Percentiles rank a stretch among this genome's conserved stretches.
Conservation (phyloP, 2,888 invertebrate genomes). For the Leptinotarsa juncta region DNA sequence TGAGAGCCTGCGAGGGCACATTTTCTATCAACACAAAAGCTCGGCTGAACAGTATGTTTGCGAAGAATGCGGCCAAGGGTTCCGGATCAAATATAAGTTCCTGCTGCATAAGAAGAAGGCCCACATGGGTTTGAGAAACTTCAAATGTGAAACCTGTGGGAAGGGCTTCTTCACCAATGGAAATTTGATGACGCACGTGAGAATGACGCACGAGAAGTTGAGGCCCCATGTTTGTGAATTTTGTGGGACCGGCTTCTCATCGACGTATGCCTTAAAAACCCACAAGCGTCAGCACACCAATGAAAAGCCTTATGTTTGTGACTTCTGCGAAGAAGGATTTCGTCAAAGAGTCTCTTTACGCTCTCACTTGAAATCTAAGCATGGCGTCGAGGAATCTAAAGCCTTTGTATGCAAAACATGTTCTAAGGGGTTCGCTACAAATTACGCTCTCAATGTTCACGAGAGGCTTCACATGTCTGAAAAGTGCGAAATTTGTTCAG, state of each 20-base stretch:
- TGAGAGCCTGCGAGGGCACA: constrained; percentile 58
- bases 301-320: constrained; percentile 53
- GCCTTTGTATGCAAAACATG: constrained; percentile 51
- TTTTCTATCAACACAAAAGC: constrained; percentile 57
- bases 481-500: constrained; percentile 50
- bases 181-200: constrained; percentile 49
- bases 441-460: constrained; percentile 53
- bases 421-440: constrained; percentile 54
- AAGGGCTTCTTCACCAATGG: constrained; percentile 50
- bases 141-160: constrained; percentile 54
- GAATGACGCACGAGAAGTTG: constrained; percentile 52
- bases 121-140: constrained; percentile 54
- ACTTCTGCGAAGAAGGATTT: constrained; percentile 52
- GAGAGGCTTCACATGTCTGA: constrained; percentile 46
- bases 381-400: constrained; percentile 52
- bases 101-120: constrained; percentile 56
- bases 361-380: constrained; percentile 57
- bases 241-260: constrained; percentile 52
- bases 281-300: constrained; percentile 55
- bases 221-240: constrained; percentile 52
- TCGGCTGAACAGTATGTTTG: constrained; percentile 54
- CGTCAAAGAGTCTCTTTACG: constrained; percentile 55
- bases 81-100: constrained; percentile 55
- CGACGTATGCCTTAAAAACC: constrained; percentile 52
- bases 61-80: constrained; percentile 56